phyloP scores from a whole-genome alignment of 2,888 invertebrate genomes.

The Gortyna flavago region DNA sequence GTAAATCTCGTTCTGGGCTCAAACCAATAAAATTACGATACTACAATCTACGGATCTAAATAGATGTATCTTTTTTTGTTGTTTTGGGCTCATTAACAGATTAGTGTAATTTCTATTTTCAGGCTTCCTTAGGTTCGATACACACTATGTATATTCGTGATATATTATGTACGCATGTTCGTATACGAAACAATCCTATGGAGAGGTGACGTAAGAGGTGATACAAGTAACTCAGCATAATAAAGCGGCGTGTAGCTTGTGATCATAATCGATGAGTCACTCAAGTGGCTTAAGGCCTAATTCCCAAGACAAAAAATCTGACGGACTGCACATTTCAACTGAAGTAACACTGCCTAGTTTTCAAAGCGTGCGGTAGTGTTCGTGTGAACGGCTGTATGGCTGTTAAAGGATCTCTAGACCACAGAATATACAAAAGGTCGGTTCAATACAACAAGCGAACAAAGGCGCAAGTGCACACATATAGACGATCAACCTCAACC shows the following conservation, averaged over 20 bases:
- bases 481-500: not conserved
- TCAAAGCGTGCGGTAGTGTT: not conserved
- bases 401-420: not conserved
- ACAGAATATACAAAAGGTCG: not conserved
- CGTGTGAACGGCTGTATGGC: not conserved
- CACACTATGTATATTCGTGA: constrained; percentile 2
- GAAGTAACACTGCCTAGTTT: not conserved
- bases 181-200: constrained; percentile 60
- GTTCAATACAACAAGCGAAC: not conserved
- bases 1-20: constrained; percentile 30
- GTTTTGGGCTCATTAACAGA: constrained; percentile 21
- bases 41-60: not conserved
- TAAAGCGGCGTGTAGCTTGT: constrained; percentile 38
- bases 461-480: not conserved
- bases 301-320: constrained; percentile 32
- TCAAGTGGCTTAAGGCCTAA: constrained; percentile 19
- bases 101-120: not conserved
- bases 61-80: constrained; percentile 1
- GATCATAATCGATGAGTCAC: constrained; percentile 44
- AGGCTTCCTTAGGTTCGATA: constrained; percentile 14
- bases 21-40: constrained; percentile 33
- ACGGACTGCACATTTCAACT: no score
- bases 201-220: constrained; percentile 57
- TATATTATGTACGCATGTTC: constrained; percentile 52
- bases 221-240: constrained; percentile 42